These are phyloP conservation scores for Caenorhabditis sp. DNA, from an alignment of 2,888 invertebrate genomes.

Conservation along the genomic window DNA sequence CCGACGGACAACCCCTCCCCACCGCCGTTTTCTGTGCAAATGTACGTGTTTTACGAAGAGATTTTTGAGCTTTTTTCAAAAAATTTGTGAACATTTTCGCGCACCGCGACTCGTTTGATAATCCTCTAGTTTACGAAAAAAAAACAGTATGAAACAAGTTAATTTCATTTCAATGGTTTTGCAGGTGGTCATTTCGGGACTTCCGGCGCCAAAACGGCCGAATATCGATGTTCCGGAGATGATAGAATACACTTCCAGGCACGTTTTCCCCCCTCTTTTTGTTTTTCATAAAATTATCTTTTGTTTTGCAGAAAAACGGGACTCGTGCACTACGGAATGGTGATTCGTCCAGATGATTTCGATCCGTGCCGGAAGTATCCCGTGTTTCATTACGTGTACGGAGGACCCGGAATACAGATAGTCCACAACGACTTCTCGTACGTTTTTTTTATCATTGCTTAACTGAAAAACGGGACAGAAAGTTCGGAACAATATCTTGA, in stretches of 20 bases:
- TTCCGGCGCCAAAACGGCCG: background rate
- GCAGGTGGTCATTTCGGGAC: background rate
- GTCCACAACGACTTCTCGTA: slow-evolving; percentile 86
- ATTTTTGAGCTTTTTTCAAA: too few species aligned
- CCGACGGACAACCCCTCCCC: slow-evolving; percentile 25
- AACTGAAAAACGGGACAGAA: too few species aligned
- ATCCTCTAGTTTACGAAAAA: too few species aligned
- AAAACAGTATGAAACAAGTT: too few species aligned
- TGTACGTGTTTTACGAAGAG: too few species aligned
- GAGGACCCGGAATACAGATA: slow-evolving; percentile 97
- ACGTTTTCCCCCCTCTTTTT: background rate
- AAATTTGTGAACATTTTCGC: too few species aligned
- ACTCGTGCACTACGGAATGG: slow-evolving; percentile 54
- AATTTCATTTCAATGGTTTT: too few species aligned
- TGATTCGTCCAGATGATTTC: slow-evolving; percentile 56
- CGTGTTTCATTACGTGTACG: slow-evolving; percentile 95
- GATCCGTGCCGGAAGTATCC: slow-evolving; percentile 81
- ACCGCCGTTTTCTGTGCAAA: slow-evolving; percentile 13
- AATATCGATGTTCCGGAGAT: slow-evolving; percentile 42
- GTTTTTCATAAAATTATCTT: background rate
- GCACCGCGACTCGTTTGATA: too few species aligned
- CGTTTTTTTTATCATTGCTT: slow-evolving; percentile 11
- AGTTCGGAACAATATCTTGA: background rate
- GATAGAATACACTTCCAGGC: slow-evolving; percentile 53
- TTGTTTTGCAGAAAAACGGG: slow-evolving; percentile 28